Evolutionary conservation across 2,113 vertebrate genomes (phyloP).

Genomic region (Actenoides lindsayi): DNA sequence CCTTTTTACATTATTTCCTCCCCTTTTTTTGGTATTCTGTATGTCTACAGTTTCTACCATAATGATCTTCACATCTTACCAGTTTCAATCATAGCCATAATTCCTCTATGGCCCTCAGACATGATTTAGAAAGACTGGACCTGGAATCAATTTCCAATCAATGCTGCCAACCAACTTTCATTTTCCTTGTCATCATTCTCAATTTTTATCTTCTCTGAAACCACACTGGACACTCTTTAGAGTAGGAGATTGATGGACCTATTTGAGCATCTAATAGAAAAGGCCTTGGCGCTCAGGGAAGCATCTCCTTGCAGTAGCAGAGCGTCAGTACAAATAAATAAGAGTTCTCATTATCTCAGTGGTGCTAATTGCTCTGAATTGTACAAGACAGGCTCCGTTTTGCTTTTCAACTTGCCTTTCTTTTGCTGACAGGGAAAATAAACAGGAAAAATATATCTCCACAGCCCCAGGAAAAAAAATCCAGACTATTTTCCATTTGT

Average conservation of each 20-base stretch:
- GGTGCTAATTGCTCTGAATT: constrained; percentile 38
- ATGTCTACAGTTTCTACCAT: neutral
- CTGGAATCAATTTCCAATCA: neutral
- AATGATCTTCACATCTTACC: neutral
- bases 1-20: neutral
- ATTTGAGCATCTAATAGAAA: constrained; percentile 27
- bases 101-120: neutral
- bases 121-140: neutral
- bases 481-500: neutral
- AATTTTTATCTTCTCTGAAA: neutral
- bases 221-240: neutral
- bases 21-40: neutral
- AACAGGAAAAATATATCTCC: constrained; percentile 2
- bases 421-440: constrained; percentile 27
- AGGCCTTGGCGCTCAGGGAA: neutral
- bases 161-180: neutral
- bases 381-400: neutral
- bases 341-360: constrained; percentile 24
- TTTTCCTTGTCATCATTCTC: neutral
- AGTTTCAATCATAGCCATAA: neutral
- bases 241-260: constrained; percentile 2
- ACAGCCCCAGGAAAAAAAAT: neutral
- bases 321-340: constrained; percentile 18
- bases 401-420: constrained; percentile 20
- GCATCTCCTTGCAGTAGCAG: neutral